Evolutionary conservation across 1,140 invertebrate genomes (phyloP).

Genomic region (Hyposmocoma kahamanoa): DNA sequence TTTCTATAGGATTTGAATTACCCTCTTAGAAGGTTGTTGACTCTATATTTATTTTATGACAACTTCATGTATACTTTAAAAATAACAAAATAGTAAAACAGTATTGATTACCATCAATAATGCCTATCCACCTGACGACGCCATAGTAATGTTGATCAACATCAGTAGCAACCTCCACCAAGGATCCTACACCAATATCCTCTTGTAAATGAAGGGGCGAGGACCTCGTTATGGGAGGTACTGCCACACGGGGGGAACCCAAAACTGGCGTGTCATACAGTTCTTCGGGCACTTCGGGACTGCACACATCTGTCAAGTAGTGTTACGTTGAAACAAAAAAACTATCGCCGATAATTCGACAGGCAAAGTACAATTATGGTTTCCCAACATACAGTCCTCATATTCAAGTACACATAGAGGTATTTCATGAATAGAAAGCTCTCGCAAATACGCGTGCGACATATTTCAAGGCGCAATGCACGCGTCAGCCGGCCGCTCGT

Average conservation of each 20-base stretch:
- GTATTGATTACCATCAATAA: conserved; percentile 78
- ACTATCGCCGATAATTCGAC: neutral
- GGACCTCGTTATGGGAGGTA: conserved; percentile 16
- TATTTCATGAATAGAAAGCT: conserved; percentile 56
- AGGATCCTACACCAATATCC: conserved; percentile 81
- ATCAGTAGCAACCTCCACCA: conserved; percentile 82
- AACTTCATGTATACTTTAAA: no score
- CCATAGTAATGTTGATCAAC: conserved; percentile 80
- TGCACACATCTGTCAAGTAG: conserved; percentile 42
- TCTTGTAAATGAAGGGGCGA: conserved; percentile 41
- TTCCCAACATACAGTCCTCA: conserved; percentile 42
- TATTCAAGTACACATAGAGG: conserved; percentile 59
- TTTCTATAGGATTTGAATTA: no score
- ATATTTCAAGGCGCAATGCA: conserved; percentile 24
- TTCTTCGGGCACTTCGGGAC: conserved; percentile 38
- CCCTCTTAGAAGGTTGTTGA: no score
- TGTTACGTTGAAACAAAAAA: neutral
- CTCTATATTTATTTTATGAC: no score
- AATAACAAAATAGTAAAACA: no score
- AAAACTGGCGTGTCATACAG: conserved; percentile 52
- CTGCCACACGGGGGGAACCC: conserved; percentile 43
- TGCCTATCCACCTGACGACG: conserved; percentile 91
- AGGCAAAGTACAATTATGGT: neutral
- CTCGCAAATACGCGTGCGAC: conserved; percentile 48
- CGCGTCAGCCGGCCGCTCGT: conserved; percentile 20